Evolutionary conservation across 2,113 vertebrate species (phyloP).

Genomic region (Pteruthius melanotis): DNA sequence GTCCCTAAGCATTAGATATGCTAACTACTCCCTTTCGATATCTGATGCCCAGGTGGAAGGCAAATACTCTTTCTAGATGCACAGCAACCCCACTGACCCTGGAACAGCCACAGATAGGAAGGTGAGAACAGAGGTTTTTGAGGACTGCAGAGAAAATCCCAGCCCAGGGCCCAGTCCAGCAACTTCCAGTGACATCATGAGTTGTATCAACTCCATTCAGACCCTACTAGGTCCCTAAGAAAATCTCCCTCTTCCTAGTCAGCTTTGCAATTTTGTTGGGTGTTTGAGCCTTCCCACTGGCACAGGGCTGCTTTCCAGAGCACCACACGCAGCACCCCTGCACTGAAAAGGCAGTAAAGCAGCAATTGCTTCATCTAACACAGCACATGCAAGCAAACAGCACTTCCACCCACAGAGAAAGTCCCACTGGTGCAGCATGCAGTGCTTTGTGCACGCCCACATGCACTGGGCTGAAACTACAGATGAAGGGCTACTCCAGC

Average conservation of each 20-base stretch:
- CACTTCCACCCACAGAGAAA: background rate
- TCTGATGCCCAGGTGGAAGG: background rate
- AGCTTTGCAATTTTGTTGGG: background rate
- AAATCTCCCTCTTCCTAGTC: background rate
- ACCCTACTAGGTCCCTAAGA: background rate
- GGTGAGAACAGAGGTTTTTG: background rate
- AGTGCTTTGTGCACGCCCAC: background rate
- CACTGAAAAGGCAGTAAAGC: background rate
- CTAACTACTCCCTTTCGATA: background rate
- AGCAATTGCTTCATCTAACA: background rate
- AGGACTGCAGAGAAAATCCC: background rate
- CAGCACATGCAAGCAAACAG: background rate
- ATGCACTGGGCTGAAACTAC: background rate
- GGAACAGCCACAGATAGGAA: background rate
- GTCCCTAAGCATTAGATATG: background rate
- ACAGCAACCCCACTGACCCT: background rate
- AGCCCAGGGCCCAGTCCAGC: background rate
- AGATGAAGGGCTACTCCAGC: background rate
- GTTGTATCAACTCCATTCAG: background rate
- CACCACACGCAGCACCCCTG: background rate
- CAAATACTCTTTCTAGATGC: background rate
- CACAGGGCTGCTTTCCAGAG: background rate
- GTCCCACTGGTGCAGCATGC: background rate
- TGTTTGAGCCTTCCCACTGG: background rate
- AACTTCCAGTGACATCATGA: background rate